Conservation (phyloP, 2,797 vertebrate species). For the Anguilla obscura region DNA sequence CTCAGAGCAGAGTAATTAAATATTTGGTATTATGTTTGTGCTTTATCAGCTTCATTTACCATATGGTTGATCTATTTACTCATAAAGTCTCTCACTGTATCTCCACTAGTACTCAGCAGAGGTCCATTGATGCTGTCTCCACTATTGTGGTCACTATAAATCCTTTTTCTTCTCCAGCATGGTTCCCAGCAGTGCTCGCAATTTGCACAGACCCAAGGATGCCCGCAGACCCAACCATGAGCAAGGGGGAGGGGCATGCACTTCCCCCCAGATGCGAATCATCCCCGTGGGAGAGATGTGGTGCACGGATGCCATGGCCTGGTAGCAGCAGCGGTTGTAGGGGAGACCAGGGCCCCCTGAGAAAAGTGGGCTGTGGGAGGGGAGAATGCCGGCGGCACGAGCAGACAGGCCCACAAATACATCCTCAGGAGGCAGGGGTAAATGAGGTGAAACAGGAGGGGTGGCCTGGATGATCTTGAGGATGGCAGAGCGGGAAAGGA, state of each 20-base stretch:
- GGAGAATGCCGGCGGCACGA: slow-evolving; percentile 72
- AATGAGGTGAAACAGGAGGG: slow-evolving; percentile 54
- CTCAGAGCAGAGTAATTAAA: neutral
- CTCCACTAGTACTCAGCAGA: neutral
- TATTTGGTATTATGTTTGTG: neutral
- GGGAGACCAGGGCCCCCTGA: slow-evolving; percentile 77
- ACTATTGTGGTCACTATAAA: slow-evolving; percentile 42
- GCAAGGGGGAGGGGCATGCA: slow-evolving; percentile 64
- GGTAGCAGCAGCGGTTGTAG: slow-evolving; percentile 80
- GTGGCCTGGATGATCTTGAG: slow-evolving; percentile 72
- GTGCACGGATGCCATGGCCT: slow-evolving; percentile 80
- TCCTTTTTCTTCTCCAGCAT: slow-evolving; percentile 56
- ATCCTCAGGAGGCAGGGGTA: slow-evolving; percentile 78
- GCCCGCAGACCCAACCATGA: slow-evolving; percentile 68
- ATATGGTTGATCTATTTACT: neutral
- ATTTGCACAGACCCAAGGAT: slow-evolving; percentile 77
- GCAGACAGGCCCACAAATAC: slow-evolving; percentile 83
- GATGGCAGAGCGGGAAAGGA: slow-evolving; percentile 75
- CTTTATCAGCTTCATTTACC: neutral
- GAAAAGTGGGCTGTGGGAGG: slow-evolving; percentile 76
- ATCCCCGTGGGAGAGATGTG: slow-evolving; percentile 72
- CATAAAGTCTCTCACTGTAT: neutral
- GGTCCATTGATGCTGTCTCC: neutral
- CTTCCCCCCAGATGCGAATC: slow-evolving; percentile 72
- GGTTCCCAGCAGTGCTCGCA: slow-evolving; percentile 63